Evolutionary conservation across 2,888 invertebrate genomes (phyloP), one percentile per base, ranked within the genome.

Genomic region (Mesopsocus fuscifrons): DNA sequence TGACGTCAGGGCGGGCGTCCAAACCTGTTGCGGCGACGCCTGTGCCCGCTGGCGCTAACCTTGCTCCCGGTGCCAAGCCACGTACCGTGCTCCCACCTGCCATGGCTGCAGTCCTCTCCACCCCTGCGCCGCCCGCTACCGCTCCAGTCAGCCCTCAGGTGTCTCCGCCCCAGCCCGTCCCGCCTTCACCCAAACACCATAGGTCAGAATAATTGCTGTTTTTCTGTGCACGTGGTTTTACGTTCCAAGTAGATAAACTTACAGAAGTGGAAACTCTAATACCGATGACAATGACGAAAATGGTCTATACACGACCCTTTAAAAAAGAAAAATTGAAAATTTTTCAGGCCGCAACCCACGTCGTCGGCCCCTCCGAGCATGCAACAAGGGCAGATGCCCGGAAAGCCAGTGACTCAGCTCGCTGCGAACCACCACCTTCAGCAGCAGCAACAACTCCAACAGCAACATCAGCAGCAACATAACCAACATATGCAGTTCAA

Each of bases 1-100:
- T 68, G 63, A 67, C 68, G 20, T 61, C 67, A 16, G 66, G 68
- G 31, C 60, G 64, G 47, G 54, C 59, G 31, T 56, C 58, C 30
- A 59, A 61, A 49, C 20, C 34, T 2, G 22, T 23, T 5, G 13
- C 23, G 34, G 22, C 69, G 40, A 74, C 74, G 61, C 76, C 78
- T 2, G 79, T 79, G 61, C 79, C 79, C 15, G 78, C 78, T 44
- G 20, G 20, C 11, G 50, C 57, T 54, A 47, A 52, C 54, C 31
- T 53, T 52, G 47, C 54, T 55, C 45, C 51, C 49, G 35, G 47
- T 51, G 34, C 50, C 52, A 44, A 53, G 48, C 57, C 45, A 53
- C 56, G 47, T 55, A 33, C 56, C 42, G n/a, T n/a, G n/a, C n/a
- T n/a, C n/a, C 54, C 55, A 33, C 52, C 53, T 33, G 51, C 44